Percentiles rank a stretch among this genome's conserved stretches.
Evolutionary conservation across 2,797 vertebrate species (phyloP).

Genomic region (Poeciliopsis infans): DNA sequence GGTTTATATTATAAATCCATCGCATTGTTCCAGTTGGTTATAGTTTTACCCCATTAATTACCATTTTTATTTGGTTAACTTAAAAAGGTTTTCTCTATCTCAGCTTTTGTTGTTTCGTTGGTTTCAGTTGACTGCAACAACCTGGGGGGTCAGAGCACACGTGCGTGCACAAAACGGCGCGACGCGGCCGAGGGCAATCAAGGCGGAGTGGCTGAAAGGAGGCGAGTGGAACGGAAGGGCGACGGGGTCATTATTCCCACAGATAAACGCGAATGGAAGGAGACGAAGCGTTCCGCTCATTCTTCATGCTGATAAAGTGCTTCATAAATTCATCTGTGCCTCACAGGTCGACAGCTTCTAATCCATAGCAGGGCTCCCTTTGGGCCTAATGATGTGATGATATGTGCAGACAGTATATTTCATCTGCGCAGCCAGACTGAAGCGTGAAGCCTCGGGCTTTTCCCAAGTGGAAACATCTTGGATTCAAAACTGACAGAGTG

Average conservation of each 20-base stretch:
- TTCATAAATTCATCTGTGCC: slow-evolving; percentile 72
- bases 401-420: slow-evolving; percentile 74
- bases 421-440: slow-evolving; percentile 58
- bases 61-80: too few relatives aligned
- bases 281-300: slow-evolving; percentile 70
- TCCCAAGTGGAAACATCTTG: slow-evolving; percentile 78
- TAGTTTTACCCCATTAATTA: too few relatives aligned
- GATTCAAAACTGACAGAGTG: slow-evolving; percentile 50
- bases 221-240: slow-evolving; percentile 22
- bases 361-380: slow-evolving; percentile 70
- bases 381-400: slow-evolving; percentile 78
- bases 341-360: slow-evolving; percentile 71
- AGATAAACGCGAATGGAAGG: slow-evolving; percentile 69
- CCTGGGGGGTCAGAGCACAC: slow-evolving; percentile 29
- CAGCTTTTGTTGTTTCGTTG: too few relatives aligned
- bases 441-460: slow-evolving; percentile 64
- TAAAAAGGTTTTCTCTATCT: too few relatives aligned
- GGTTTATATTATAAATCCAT: too few relatives aligned
- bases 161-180: neutral
- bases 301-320: slow-evolving; percentile 71
- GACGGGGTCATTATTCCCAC: slow-evolving; percentile 53
- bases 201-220: slow-evolving; percentile 30
- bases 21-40: too few relatives aligned
- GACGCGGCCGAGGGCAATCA: slow-evolving; percentile 8
- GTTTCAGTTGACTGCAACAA: too few relatives aligned